Evolutionary conservation across 2,113 vertebrate species (phyloP).

Genomic region (Callipepla squamata): DNA sequence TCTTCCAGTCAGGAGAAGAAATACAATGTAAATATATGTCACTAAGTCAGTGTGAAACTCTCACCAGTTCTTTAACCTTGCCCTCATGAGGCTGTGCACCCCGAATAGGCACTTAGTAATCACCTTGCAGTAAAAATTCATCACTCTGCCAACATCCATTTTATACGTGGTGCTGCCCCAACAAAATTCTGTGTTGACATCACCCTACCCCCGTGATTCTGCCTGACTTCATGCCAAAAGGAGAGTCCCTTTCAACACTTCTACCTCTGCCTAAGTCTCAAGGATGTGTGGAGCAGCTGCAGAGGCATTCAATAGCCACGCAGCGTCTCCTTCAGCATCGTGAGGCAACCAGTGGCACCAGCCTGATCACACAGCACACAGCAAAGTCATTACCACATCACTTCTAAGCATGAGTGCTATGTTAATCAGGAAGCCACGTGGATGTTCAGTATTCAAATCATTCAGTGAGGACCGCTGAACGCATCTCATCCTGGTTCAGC

Average conservation of each 20-base stretch:
- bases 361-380: background rate
- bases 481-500: background rate
- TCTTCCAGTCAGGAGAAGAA: background rate
- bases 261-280: background rate
- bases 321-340: background rate
- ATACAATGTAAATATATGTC: background rate
- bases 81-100: background rate
- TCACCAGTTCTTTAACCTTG: background rate
- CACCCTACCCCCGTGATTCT: background rate
- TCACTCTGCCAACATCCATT: background rate
- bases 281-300: background rate
- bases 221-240: background rate
- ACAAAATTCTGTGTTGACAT: background rate
- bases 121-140: conserved; percentile 13
- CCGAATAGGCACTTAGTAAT: conserved; percentile 7
- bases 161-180: background rate
- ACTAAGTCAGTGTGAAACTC: background rate
- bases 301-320: background rate
- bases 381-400: background rate
- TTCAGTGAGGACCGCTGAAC: background rate
- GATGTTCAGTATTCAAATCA: conserved; percentile 39
- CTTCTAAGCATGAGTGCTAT: background rate
- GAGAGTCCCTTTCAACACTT: background rate
- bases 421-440: background rate
- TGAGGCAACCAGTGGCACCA: background rate